Evolutionary conservation across 2,797 vertebrate species (phyloP), one percentile per base, ranked within the genome.

Genomic region (Pagetopsis macropterus): DNA sequence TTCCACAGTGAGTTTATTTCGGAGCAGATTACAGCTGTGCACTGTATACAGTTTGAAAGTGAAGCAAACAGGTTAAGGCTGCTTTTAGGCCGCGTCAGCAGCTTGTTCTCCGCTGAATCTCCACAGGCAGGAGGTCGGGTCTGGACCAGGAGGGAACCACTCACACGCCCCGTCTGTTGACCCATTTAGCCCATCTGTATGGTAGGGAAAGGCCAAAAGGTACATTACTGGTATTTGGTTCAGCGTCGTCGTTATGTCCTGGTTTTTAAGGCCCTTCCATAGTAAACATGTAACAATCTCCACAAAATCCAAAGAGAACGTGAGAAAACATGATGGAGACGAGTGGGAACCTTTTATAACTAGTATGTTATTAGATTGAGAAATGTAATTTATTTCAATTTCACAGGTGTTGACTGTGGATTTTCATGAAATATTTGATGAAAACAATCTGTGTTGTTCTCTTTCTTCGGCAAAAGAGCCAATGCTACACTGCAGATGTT

Each of bases 101-200:
- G 61, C 16, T 82, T 82, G 80, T 58, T 37, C 45, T 71, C 73
- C 14, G 67, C 69, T 58, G 45, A 65, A 50, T 70, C 63, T 81
- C 41, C 49, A 61, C 62, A 69, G 54, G 75, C 88, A 23, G 56
- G 69, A 67, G 88, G 84, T 90, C 82, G 82, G 27, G 56, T 23
- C 45, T 14, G 63, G n/a, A 80, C 84, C 87, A 78, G 75, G 21
- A 73, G 82, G 80, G 80, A 81, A 56, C 79, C 79, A 50, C 44
- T 88, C 79, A 85, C 86, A 87, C 82, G 77, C 72, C 82, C 70
- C 23, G 72, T 79, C 81, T 87, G 84, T 81, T 87, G 88, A 90
- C 90, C 90, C 81, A 90, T 65, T 87, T 90, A 88, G 71, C 79
- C 81, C 88, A 88, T 88, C 84, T 85, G 81, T 40, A 79, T 77